Percentiles rank a stretch among this genome's conserved stretches.
Conservation (phyloP, 2,113 vertebrate species). For the Petroica traversi region DNA sequence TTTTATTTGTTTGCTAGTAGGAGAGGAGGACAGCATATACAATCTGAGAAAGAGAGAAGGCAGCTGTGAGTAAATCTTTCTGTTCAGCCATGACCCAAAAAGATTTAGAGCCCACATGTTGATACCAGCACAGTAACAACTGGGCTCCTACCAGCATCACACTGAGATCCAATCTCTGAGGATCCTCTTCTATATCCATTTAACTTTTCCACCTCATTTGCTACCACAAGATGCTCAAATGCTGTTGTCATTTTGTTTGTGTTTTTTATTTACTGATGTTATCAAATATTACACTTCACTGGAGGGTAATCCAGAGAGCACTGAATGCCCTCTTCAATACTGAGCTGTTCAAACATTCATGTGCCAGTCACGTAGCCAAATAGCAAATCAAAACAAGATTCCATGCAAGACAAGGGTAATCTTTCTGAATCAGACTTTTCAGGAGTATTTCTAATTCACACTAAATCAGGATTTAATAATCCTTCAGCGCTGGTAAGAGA, state of each 20-base stretch:
- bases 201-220: slow-evolving; percentile 17
- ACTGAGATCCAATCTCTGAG: slow-evolving; percentile 46
- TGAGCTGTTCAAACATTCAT: slow-evolving; percentile 53
- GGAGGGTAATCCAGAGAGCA: slow-evolving; percentile 10
- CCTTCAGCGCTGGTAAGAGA: neutral
- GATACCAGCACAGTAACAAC: neutral
- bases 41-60: neutral
- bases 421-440: neutral
- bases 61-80: neutral
- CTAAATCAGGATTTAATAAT: neutral
- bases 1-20: slow-evolving; percentile 43
- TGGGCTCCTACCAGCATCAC: neutral
- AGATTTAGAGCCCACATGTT: slow-evolving; percentile 38
- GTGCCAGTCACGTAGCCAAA: neutral
- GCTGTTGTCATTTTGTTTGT: slow-evolving; percentile 18
- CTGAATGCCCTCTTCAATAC: slow-evolving; percentile 20
- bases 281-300: slow-evolving; percentile 35
- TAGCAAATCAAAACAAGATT: neutral
- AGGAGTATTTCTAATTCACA: neutral
- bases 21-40: neutral
- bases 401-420: neutral
- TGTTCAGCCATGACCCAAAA: neutral
- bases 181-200: slow-evolving; percentile 31
- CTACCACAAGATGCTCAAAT: slow-evolving; percentile 3
- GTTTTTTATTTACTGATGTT: slow-evolving; percentile 48